Base-by-base conservation (phyloP, 2,113 vertebrate genomes). In the Nibea albiflora region DNA sequence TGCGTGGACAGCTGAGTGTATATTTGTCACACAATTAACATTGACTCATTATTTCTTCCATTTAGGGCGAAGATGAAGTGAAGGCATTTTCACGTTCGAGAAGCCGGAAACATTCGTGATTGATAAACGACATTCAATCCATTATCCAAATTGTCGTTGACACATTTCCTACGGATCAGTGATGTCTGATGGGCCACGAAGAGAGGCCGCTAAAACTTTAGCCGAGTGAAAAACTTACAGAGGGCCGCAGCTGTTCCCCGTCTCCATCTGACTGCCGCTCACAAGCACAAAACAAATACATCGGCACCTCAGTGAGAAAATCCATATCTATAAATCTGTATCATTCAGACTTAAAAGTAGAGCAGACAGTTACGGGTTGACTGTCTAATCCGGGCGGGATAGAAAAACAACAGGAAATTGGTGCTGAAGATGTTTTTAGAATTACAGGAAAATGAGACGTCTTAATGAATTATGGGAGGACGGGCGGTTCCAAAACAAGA, bases 401-500 rank as follows among this genome's bases (percentile, higher is more conserved):
- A 1, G 14, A 20, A 31, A 49, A 42, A 39, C 35, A 35, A 35
- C 2, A 35, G 68, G 22, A 65, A 69, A 62, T 24, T 20, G 61
- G 11, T 42, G 9, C 19, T 26, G 15, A 12, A 76, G 68, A 61
- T 64, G n/a, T 62, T 82, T 86, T 68, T 24, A 28, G 42, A 49
- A 50, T 61, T 26, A 44, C 49, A 64, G 22, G 17, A 67, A 39
- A 42, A 52, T 56, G 31, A 61, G 52, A 68, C 3, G 19, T 73
- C 47, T 20, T 84, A 57, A 77, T 60, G n/a, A 78, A 85, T 67
- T 61, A 61, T n/a, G 46, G 58, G 20, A 44, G 58, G 49, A 50
- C 8, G 35, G 31, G 14, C 17, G 20, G 53, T 22, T 67, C 16
- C 6, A 74, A 82, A 76, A 84, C 39, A 67, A 71, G 5, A 57